Evolutionary conservation across 2,888 invertebrate genomes (phyloP), one percentile per base, ranked within the genome.

Genomic region (Alcis repandata): DNA sequence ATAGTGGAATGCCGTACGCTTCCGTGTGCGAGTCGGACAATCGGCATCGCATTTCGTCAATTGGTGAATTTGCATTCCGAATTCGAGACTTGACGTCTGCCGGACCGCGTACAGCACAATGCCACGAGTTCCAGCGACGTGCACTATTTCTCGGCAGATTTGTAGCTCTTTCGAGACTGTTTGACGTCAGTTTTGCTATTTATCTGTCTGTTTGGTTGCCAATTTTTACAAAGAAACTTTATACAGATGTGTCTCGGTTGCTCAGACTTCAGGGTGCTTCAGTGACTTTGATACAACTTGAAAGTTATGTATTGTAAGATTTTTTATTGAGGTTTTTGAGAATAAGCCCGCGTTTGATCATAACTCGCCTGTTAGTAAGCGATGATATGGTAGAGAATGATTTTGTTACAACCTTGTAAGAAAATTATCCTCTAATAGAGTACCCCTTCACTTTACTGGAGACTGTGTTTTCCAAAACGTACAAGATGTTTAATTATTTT

Each of bases 31-130:
- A 36, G 59, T 62, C 63, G 17, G 38, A 70, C 68, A 56, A 58
- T 68, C 72, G 76, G 75, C 73, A 77, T 76, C 79, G 81, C 74
- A 77, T 80, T 83, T 83, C 83, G 85, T 88, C 89, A 88, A 88
- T 89, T 86, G 87, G 78, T 78, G 85, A 85, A 89, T 89, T 88
- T 89, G 85, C 87, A 81, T 89, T 90, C 87, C 86, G 88, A 87
- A 89, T 88, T 83, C 81, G 72, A 77, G 79, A 78, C 82, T 84
- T 85, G 85, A 87, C 82, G 84, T 83, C 80, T 78, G 76, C 79
- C 72, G 84, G 76, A 76, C 76, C 75, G 72, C 78, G 58, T 36
- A 59, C 53, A 33, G 45, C 57, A 57, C 69, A 65, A 61, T 52
- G 41, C 36, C 22, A 32, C 43, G 32, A 57, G 41, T 51, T 59